Base-by-base conservation (phyloP, 2,113 vertebrate species). In the Perognathus longimembris region DNA sequence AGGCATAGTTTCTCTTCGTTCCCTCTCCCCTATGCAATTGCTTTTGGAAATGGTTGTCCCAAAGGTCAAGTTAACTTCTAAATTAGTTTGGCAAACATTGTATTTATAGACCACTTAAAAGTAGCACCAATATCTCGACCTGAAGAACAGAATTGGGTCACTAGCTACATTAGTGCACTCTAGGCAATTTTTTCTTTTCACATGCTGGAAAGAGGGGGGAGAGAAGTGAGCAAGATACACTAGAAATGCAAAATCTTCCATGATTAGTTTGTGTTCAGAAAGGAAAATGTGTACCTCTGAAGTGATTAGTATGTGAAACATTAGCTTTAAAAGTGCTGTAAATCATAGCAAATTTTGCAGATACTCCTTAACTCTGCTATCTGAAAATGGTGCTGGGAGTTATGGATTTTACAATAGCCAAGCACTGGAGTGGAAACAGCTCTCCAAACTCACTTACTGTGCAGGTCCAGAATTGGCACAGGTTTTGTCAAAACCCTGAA, bases 61-160 rank as follows among this genome's bases (percentile, higher is more conserved):
- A 85, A 85, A 94, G 94, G 86, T 90, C 92, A 86, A 71, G 74
- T 78, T 95, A 93, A 95, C 77, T 91, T 79, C 66, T 88, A 92
- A 95, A 94, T 96, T 93, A 92, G 80, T 85, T 94, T 93, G 80
- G 77, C 81, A 93, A 96, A 96, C 66, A 88, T 54, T 40, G 36
- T 77, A 75, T 95, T 89, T 91, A 76, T 57, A 81, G 69, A 42
- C 81, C 80, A 76, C 94, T 95, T 94, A 76, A 71, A 84, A 80
- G 82, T n/a, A 93, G 32, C 80, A 79, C 69, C 81, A 28, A 50
- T 91, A 77, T 93, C 89, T 95, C 92, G 66, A 78, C 87, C 67
- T 73, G 73, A 71, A 71, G 77, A 96, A 74, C 61, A 92, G 91
- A 93, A 93, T 2, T 69, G 91, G 94, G 92, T 95, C 92, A 90